phyloP scores from a whole-genome alignment of 2,113 vertebrate genomes.

The Hemiscyllium ocellatum region DNA sequence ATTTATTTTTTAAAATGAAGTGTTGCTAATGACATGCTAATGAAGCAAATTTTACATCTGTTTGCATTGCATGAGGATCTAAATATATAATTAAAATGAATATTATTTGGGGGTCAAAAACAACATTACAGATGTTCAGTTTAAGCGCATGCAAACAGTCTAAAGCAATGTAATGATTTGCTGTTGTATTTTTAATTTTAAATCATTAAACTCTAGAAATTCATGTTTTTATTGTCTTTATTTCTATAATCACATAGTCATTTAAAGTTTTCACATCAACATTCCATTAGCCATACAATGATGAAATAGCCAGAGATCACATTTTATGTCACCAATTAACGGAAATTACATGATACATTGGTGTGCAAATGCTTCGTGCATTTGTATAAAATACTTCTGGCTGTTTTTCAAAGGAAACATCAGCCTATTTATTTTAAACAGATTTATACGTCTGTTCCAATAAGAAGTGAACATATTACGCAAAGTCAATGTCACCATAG shows the following conservation, averaged over 20 bases:
- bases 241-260: no score
- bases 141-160: not conserved
- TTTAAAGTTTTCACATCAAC: not conserved
- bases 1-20: not conserved
- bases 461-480: not conserved
- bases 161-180: not conserved
- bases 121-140: not conserved
- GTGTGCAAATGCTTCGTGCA: not conserved
- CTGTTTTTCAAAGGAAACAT: not conserved
- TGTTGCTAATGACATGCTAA: not conserved
- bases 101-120: not conserved
- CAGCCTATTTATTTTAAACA: not conserved
- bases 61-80: not conserved
- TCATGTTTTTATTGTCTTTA: not conserved
- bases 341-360: not conserved
- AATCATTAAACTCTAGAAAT: not conserved
- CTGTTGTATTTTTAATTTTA: not conserved
- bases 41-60: not conserved
- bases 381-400: not conserved
- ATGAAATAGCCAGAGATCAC: not conserved
- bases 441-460: not conserved
- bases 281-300: not conserved
- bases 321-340: no score
- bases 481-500: no score
- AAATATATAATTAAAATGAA: not conserved